Evolutionary conservation across 2,888 invertebrate genomes (phyloP), one percentile per base, ranked within the genome.

Genomic region (Lithophane leautieri): DNA sequence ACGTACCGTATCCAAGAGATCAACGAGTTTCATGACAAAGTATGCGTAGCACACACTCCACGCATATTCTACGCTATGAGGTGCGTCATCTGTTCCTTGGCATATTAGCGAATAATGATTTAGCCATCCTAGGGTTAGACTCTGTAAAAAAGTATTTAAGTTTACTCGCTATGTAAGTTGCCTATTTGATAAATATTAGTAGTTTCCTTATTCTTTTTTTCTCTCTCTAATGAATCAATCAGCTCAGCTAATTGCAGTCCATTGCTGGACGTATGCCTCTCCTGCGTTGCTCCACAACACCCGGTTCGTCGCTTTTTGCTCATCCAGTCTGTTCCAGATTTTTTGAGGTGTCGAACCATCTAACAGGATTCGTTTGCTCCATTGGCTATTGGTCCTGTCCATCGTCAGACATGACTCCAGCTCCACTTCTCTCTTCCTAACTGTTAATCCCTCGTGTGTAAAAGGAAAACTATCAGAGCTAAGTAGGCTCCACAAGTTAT

Each of bases 1-100:
- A 78, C 78, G 19, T 73, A 98, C 97, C 84, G 98, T 98, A 90
- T 98, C 98, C 0, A 98, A 88, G 4, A 98, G 97, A 93, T 98
- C 98, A 16, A 97, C 89, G 19, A 98, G 91, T 94, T 98, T 98
- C 67, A 98, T 95, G 6, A 97, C 80, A 89, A 98, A 98, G 92
- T 98, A 98, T 77, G 96, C 88, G 96, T 98, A 98, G 88, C 96
- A 96, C 47, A 97, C 97, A 42, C 95, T 93, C 92, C 93, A 95
- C 0, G 97, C 95, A 89, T 97, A 97, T 89, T 97, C 95, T 68
- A 97, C 79, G 34, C 97, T 97, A 77, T 97, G 91, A 0, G 97
- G 97, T 76, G 97, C 97, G 19, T 97, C 93, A 86, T 98, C 97
- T 16, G 98, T 97, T 0, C 98, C 98, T 90, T 98, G 97, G 92